Evolutionary conservation across 2,888 invertebrate genomes (phyloP).

Genomic region (Caenorhabditis sp.): DNA sequence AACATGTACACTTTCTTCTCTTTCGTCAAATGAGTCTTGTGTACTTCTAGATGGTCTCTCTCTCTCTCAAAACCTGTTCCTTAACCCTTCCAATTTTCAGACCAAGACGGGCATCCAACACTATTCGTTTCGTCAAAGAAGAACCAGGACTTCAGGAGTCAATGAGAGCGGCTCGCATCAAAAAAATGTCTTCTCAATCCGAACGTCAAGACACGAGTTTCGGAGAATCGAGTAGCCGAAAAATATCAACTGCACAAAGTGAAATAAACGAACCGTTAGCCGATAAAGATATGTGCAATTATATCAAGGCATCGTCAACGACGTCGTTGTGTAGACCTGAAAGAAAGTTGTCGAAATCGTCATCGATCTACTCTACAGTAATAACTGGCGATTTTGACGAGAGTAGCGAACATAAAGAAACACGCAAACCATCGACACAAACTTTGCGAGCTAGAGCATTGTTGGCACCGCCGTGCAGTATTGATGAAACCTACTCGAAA

Average conservation of each 20-base stretch:
- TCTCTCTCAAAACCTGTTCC: no score
- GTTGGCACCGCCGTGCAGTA: neutral
- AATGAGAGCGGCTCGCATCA: slow-evolving; percentile 2
- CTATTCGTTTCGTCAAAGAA: slow-evolving; percentile 6
- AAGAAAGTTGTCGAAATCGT: neutral
- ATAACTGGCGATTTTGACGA: neutral
- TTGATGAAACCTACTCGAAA: slow-evolving; percentile 7
- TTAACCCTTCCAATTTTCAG: slow-evolving; percentile 12
- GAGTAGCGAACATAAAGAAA: neutral
- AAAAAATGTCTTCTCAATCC: slow-evolving; percentile 24
- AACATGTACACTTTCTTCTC: no score
- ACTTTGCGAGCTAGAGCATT: neutral
- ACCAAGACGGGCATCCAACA: slow-evolving; percentile 10
- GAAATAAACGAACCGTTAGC: neutral
- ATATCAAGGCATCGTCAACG: neutral
- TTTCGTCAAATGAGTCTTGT: no score
- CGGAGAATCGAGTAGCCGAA: neutral
- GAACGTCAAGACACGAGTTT: slow-evolving; percentile 15
- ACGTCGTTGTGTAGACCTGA: neutral
- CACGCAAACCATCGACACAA: neutral
- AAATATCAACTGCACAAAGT: neutral
- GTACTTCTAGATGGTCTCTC: no score
- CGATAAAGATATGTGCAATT: neutral
- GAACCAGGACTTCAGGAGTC: slow-evolving; percentile 25
- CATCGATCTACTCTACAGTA: slow-evolving; percentile 2